Evolutionary conservation across 2,888 invertebrate genomes (phyloP).

Genomic region (Yponomeuta cagnagella): DNA sequence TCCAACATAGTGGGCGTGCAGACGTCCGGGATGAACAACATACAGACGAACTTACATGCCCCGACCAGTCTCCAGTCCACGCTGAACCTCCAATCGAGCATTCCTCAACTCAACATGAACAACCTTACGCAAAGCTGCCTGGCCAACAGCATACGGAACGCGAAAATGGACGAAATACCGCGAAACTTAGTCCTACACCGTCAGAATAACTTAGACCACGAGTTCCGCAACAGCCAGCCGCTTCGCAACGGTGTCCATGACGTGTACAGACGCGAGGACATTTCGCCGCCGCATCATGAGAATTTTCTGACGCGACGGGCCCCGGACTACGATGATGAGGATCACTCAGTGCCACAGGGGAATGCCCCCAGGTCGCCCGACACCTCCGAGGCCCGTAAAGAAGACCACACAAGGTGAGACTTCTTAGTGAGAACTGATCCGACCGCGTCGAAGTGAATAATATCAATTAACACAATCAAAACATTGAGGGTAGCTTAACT

Average conservation of each 20-base stretch:
- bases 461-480: too few relatives aligned
- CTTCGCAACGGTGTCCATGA: slow-evolving; percentile 60
- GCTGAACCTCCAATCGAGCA: slow-evolving; percentile 47
- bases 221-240: slow-evolving; percentile 29
- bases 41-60: slow-evolving; percentile 36
- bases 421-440: too few relatives aligned
- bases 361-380: slow-evolving; percentile 30
- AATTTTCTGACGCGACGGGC: slow-evolving; percentile 57
- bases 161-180: slow-evolving; percentile 46
- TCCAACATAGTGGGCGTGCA: slow-evolving; percentile 51
- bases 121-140: slow-evolving; percentile 42
- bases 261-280: slow-evolving; percentile 36
- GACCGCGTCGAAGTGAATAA: too few relatives aligned
- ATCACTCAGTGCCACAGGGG: slow-evolving; percentile 44
- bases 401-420: slow-evolving; percentile 27
- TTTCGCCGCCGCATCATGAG: slow-evolving; percentile 49
- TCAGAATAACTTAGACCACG: slow-evolving; percentile 61
- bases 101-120: slow-evolving; percentile 48
- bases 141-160: slow-evolving; percentile 44
- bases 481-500: too few relatives aligned
- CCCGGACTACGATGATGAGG: slow-evolving; percentile 64
- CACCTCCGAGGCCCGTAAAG: not conserved
- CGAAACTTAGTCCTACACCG: slow-evolving; percentile 60
- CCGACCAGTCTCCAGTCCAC: slow-evolving; percentile 44
- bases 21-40: slow-evolving; percentile 36